phyloP scores from a whole-genome alignment of 2,888 invertebrate species.

The Magallana nippona region DNA sequence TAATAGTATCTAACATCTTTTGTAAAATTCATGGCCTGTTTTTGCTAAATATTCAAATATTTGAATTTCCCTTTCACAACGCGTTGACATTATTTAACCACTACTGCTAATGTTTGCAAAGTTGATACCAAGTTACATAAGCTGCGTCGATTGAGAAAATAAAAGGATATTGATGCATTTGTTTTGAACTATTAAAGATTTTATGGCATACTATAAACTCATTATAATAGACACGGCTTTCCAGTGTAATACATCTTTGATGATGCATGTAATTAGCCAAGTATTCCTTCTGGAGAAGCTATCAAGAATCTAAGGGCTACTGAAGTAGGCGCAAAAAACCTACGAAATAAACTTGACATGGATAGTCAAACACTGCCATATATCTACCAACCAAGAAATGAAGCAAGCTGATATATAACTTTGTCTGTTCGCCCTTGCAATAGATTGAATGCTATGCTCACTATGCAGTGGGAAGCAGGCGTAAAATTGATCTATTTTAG shows the following conservation, averaged over 20 bases:
- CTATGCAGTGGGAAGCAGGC: not conserved
- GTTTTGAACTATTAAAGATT: not conserved
- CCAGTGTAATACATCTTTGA: conserved; percentile 22
- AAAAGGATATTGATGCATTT: not conserved
- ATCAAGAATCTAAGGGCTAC: not conserved
- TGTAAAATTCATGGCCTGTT: not conserved
- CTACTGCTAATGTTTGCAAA: too few relatives aligned
- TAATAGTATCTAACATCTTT: not conserved
- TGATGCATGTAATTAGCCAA: conserved; percentile 29
- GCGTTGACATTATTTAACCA: too few relatives aligned
- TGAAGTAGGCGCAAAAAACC: not conserved
- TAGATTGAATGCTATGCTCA: not conserved
- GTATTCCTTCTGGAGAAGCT: conserved; percentile 31
- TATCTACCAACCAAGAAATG: conserved; percentile 10
- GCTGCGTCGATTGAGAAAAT: not conserved
- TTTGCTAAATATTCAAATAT: too few relatives aligned
- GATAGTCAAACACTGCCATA: conserved; percentile 8
- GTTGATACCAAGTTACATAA: too few relatives aligned
- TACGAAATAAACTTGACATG: not conserved
- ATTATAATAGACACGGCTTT: not conserved
- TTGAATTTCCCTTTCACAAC: too few relatives aligned
- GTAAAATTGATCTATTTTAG: conserved; percentile 32
- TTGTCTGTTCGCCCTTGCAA: conserved; percentile 3
- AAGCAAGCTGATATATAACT: conserved; percentile 1
- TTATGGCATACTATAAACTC: not conserved